These are phyloP conservation scores for Bos indicus DNA, from an alignment of 2,113 vertebrate species.

Conservation along the genomic window DNA sequence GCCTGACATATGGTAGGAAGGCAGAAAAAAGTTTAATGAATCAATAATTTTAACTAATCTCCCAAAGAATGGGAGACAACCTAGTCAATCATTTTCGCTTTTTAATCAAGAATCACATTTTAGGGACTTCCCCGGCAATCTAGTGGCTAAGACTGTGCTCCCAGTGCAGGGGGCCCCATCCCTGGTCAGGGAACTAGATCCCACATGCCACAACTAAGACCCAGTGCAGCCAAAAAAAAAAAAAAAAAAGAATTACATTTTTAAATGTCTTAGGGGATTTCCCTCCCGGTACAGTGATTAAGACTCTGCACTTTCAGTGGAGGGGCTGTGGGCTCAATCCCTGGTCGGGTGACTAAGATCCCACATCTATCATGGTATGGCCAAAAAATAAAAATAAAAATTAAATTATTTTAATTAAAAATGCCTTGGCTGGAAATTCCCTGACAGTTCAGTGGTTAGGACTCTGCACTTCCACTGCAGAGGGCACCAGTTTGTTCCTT, in stretches of 20 bases:
- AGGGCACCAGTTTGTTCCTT: background rate
- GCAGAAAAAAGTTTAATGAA: background rate
- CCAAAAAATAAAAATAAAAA: background rate
- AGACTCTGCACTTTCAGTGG: background rate
- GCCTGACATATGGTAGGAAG: background rate
- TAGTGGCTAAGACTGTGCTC: background rate
- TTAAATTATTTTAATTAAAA: background rate
- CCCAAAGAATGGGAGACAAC: background rate
- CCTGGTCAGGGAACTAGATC: background rate
- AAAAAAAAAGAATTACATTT: background rate
- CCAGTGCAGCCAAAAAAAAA: background rate
- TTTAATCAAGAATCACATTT: background rate
- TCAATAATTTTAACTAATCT: background rate
- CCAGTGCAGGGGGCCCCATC: background rate
- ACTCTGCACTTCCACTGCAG: background rate
- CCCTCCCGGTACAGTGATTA: background rate
- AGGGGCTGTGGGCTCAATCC: background rate
- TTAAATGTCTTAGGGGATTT: background rate
- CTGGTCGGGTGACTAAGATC: background rate
- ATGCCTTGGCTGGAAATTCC: background rate
- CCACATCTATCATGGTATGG: background rate
- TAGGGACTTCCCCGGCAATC: background rate
- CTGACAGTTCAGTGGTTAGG: background rate
- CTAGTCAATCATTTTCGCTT: background rate
- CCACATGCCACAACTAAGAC: background rate